Evolutionary conservation across 1,140 invertebrate genomes (phyloP).

Genomic region (Eurosta solidaginis): DNA sequence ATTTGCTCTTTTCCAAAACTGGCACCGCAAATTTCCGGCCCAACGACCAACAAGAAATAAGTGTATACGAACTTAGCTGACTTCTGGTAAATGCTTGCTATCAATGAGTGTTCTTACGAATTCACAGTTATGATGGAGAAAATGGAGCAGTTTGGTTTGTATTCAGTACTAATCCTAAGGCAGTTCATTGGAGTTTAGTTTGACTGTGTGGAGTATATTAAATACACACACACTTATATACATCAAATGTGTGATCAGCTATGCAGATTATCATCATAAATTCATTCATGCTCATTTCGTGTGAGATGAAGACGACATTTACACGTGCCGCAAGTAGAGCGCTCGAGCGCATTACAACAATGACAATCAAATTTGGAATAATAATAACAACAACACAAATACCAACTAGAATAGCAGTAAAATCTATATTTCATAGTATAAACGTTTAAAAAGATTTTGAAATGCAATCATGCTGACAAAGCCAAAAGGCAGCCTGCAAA

Average conservation of each 20-base stretch:
- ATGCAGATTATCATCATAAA: neutral
- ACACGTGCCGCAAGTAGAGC: neutral
- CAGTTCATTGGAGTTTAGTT: too few species aligned
- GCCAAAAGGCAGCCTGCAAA: neutral
- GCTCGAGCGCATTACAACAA: neutral
- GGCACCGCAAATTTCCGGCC: too few species aligned
- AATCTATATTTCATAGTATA: neutral
- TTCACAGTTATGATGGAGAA: too few species aligned
- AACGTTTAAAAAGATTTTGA: neutral
- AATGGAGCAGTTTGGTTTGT: too few species aligned
- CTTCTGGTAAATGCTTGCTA: too few species aligned
- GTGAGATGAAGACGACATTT: neutral
- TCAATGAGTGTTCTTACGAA: too few species aligned
- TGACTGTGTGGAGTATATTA: too few species aligned
- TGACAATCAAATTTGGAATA: neutral
- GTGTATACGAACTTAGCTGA: too few species aligned
- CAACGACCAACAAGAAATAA: too few species aligned
- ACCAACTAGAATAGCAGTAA: neutral
- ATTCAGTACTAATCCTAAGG: too few species aligned
- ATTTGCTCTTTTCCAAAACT: too few species aligned
- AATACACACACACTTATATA: neutral
- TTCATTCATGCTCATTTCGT: neutral
- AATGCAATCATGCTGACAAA: too few species aligned
- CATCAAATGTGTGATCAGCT: neutral
- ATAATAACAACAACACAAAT: neutral